Base-by-base conservation (phyloP, 2,113 vertebrate genomes). In the Sterrhoptilus dennistouni region DNA sequence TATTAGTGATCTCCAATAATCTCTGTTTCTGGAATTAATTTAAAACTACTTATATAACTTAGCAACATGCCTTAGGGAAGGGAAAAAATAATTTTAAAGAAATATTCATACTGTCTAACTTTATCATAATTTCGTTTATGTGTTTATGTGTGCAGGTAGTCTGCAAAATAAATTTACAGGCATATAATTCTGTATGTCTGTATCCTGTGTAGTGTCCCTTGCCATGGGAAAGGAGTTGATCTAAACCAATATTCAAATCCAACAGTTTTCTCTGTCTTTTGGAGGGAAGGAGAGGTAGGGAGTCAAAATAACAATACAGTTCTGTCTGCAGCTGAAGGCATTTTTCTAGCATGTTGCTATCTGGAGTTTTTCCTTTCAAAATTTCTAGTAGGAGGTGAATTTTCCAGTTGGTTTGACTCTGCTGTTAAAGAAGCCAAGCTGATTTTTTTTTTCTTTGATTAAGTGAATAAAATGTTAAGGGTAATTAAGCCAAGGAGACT, bases 331-430 rank as follows among this genome's bases (percentile, higher is more conserved):
- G 60, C 90, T 92, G 70, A 97, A 96, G 95, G 64, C 70, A 50
- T 95, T 94, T 93, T 65, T 42, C 49, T 79, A 65, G 63, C 56
- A 23, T 47, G 19, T 95, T 96, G 61, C 83, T 96, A 66, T 82
- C 54, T 3, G 35, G 59, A 95, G 53, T 91, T 97, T 96, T 96
- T 22, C 29, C 68, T 83, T 68, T 71, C 40, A 87, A 47, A 35
- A 64, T 74, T 96, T 97, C 93, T 97, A 97, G 75, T 90, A 97
- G 94, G 90, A 97, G 94, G 96, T 91, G 70, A 96, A 95, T 97
- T 98, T 98, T 98, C 95, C 90, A 92, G 71, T 95, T 97, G 96
- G 86, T 93, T 96, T 97, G 93, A 91, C 77, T 96, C 97, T 68
- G 54, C 95, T 97, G 92, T 96, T 96, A 97, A 92, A 96, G 83